Evolutionary conservation across 2,113 vertebrate species (phyloP).

Genomic region (Microcebus jonahi): DNA sequence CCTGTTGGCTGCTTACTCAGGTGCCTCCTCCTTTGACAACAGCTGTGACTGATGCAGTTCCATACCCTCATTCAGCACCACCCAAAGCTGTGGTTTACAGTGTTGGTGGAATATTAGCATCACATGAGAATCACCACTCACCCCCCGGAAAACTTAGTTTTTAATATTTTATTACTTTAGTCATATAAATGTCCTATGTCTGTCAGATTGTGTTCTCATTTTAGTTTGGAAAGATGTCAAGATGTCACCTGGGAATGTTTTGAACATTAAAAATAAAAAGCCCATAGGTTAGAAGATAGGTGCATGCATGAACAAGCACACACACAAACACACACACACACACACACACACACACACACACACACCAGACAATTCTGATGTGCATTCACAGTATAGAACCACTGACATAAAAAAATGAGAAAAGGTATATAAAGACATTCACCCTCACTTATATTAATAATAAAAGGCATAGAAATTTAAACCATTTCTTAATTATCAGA

Average conservation of each 20-base stretch:
- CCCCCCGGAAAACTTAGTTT: neutral
- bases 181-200: neutral
- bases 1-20: neutral
- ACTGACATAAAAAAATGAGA: neutral
- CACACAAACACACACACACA: neutral
- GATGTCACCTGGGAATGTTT: neutral
- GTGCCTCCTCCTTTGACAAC: neutral
- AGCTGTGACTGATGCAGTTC: neutral
- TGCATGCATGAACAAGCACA: neutral
- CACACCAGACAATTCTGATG: neutral
- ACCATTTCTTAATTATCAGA: neutral
- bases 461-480: neutral
- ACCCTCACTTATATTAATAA: neutral
- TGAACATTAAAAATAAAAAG: neutral
- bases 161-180: neutral
- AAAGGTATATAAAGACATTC: neutral
- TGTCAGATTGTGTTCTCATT: neutral
- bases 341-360: neutral
- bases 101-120: neutral
- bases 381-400: neutral
- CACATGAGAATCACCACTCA: neutral
- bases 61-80: neutral
- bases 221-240: neutral
- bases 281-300: neutral
- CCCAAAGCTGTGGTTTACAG: neutral